A percentile compares a stretch with the other conserved stretches of the same genome.
Conservation (phyloP, 1,140 invertebrate species). For the Popillia japonica region DNA sequence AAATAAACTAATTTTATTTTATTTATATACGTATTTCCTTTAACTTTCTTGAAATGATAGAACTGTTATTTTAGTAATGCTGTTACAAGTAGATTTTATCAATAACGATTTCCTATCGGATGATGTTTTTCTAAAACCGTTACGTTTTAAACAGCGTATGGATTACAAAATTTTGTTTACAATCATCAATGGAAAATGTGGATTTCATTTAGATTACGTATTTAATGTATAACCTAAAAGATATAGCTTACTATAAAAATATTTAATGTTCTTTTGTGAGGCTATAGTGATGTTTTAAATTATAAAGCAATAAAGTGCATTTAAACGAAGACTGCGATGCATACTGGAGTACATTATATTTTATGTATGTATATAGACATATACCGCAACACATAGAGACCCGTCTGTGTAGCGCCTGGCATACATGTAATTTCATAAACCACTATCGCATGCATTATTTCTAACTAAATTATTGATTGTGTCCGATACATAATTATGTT, state of each 20-base stretch:
- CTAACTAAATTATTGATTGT: conserved; percentile 61
- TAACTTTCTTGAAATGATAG: background rate
- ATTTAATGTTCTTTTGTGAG: background rate
- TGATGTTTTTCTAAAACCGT: background rate
- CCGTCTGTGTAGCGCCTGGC: background rate
- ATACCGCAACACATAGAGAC: background rate
- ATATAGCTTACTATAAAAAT: background rate
- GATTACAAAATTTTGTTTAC: background rate
- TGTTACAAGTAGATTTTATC: background rate
- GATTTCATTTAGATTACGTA: background rate
- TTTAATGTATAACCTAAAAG: background rate
- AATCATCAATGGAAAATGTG: background rate
- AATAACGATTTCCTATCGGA: background rate
- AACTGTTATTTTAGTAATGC: background rate
- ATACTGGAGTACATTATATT: background rate
- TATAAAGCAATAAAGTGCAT: conserved; percentile 7
- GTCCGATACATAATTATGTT: conserved; percentile 61
- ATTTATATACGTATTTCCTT: conserved; percentile 16
- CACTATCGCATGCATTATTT: conserved; percentile 51
- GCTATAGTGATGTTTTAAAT: background rate
- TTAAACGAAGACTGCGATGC: background rate
- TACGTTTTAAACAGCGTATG: background rate
- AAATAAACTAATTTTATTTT: background rate
- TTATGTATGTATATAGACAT: too few species aligned
- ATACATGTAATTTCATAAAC: conserved; percentile 38